phyloP scores from a whole-genome alignment of 2,888 invertebrate genomes.

The Archips xylosteana region DNA sequence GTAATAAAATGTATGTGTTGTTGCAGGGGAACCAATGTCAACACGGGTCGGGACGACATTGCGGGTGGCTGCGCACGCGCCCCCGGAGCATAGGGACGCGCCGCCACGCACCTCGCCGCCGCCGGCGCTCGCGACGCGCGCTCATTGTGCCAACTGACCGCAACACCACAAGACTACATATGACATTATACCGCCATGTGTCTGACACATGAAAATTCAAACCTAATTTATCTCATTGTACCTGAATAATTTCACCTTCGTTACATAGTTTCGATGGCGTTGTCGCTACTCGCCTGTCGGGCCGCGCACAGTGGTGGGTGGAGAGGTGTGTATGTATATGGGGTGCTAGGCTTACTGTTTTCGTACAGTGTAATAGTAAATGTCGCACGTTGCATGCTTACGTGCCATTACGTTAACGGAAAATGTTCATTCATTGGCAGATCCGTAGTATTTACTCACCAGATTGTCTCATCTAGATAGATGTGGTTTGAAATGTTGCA shows the following conservation, averaged over 20 bases:
- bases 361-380: conserved; percentile 55
- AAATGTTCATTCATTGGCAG: conserved; percentile 57
- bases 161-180: conserved; percentile 33
- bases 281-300: neutral
- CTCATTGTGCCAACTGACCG: conserved; percentile 50
- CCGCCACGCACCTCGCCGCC: conserved; percentile 31
- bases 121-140: conserved; percentile 15
- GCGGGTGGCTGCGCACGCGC: conserved; percentile 61
- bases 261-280: conserved; percentile 11
- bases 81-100: conserved; percentile 56
- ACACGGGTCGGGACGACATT: conserved; percentile 81
- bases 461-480: conserved; percentile 52
- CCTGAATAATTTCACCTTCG: conserved; percentile 13
- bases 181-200: conserved; percentile 26
- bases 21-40: conserved; percentile 80
- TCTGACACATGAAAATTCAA: conserved; percentile 10
- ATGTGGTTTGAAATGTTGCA: conserved; percentile 65
- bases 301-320: conserved; percentile 47
- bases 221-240: conserved; percentile 19
- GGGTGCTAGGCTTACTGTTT: conserved; percentile 60
- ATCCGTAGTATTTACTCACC: conserved; percentile 58
- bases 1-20: neutral
- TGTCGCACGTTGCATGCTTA: conserved; percentile 64
- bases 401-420: conserved; percentile 55
- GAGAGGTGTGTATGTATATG: conserved; percentile 20